A percentile compares a stretch with the other conserved stretches of the same genome.
phyloP scores from a whole-genome alignment of 2,113 vertebrate species.

The Tiliqua scincoides region DNA sequence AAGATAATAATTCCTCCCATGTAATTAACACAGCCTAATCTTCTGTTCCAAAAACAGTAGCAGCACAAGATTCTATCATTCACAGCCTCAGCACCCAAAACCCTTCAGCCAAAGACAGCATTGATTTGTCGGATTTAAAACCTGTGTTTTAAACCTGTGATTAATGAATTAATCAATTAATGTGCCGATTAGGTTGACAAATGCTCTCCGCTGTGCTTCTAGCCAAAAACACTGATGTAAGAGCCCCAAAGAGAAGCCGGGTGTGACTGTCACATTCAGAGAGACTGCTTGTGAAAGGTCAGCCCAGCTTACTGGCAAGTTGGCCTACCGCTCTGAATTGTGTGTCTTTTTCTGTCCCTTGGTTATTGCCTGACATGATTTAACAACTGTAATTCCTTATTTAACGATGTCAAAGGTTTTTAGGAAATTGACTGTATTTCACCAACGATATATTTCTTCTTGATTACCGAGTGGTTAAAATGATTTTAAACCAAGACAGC shows the following conservation, averaged over 20 bases:
- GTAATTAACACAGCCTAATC: background rate
- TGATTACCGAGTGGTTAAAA: conserved; percentile 86
- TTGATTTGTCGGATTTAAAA: background rate
- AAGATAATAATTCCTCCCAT: background rate
- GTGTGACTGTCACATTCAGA: conserved; percentile 45
- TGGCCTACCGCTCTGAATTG: conserved; percentile 70
- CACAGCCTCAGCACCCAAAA: background rate
- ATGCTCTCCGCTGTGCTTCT: background rate
- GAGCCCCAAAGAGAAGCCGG: conserved; percentile 46
- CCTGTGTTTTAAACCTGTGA: background rate
- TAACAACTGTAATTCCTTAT: conserved; percentile 84
- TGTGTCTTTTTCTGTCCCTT: conserved; percentile 72
- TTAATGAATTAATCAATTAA: conserved; percentile 1
- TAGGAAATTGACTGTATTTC: conserved; percentile 85
- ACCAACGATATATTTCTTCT: conserved; percentile 85
- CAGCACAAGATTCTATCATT: background rate
- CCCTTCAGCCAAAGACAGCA: background rate
- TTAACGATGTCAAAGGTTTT: conserved; percentile 88
- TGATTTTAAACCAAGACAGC: conserved; percentile 88
- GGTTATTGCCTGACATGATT: conserved; percentile 79
- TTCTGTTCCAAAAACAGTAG: background rate
- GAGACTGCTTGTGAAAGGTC: conserved; percentile 63
- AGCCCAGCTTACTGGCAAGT: conserved; percentile 63
- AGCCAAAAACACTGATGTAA: conserved; percentile 12
- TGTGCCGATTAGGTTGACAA: background rate